These are phyloP conservation scores for Myoxocephalus aenaeus DNA, from an alignment of 2,797 vertebrate species.

Conservation along the genomic window DNA sequence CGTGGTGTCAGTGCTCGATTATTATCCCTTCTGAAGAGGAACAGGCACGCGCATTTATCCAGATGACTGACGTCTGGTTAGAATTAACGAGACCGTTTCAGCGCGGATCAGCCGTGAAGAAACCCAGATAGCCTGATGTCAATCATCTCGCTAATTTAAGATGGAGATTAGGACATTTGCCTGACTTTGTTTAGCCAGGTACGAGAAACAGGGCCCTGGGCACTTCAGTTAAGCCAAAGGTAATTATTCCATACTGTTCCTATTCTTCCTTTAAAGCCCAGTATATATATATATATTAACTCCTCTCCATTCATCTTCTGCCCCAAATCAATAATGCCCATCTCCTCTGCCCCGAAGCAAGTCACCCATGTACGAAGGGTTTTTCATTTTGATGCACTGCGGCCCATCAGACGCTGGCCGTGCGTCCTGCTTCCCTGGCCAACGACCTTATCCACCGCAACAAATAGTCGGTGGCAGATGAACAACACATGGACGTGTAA, in stretches of 20 bases:
- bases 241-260: neutral
- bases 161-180: too few species aligned
- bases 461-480: conserved; percentile 45
- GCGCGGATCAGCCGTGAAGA: too few species aligned
- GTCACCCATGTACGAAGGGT: neutral
- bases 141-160: too few species aligned
- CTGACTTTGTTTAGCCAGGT: too few species aligned
- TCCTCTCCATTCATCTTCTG: conserved; percentile 39
- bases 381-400: conserved; percentile 35
- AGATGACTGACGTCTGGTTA: too few species aligned
- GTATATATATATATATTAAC: conserved; percentile 31
- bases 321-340: conserved; percentile 50
- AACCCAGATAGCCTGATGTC: too few species aligned
- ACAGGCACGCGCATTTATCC: too few species aligned
- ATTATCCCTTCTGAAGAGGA: too few species aligned
- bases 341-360: conserved; percentile 25
- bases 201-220: too few species aligned
- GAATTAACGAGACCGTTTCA: too few species aligned
- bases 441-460: conserved; percentile 16
- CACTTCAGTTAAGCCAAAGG: neutral
- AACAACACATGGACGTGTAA: conserved; percentile 37
- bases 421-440: conserved; percentile 22
- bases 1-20: too few species aligned
- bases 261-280: conserved; percentile 25
- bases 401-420: neutral